phyloP scores from a whole-genome alignment of 2,797 vertebrate species.

The Dendrocincla tyrannina region DNA sequence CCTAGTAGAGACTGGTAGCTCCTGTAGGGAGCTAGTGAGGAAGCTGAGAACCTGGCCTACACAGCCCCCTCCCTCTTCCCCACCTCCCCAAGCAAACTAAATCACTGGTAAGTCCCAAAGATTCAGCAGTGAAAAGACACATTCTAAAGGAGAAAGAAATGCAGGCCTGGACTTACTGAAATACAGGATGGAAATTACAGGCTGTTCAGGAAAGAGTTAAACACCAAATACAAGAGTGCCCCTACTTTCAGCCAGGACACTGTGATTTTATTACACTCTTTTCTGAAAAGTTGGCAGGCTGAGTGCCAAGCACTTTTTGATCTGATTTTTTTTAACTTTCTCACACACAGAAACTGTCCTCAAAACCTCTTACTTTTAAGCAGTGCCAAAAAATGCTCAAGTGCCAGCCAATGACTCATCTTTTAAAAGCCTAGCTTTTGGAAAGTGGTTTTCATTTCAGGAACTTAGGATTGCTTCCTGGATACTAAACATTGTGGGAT shows the following conservation, averaged over 20 bases:
- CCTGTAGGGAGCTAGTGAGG: neutral
- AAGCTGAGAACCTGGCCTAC: neutral
- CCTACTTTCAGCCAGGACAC: conserved; percentile 28
- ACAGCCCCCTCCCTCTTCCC: neutral
- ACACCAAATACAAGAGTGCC: neutral
- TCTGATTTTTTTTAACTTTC: conserved; percentile 44
- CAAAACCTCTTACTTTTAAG: conserved; percentile 64
- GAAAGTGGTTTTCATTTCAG: conserved; percentile 72
- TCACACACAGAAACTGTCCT: conserved; percentile 57
- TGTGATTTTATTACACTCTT: neutral
- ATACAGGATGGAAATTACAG: neutral
- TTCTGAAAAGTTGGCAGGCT: conserved; percentile 36
- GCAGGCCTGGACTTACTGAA: neutral
- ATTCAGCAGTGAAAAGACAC: neutral
- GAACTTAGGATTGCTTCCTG: conserved; percentile 70
- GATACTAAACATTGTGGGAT: conserved; percentile 67
- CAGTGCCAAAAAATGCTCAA: conserved; percentile 51
- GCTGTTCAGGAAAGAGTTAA: neutral
- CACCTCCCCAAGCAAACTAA: fast-evolving
- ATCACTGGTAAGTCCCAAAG: neutral
- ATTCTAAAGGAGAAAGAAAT: neutral
- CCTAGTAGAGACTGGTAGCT: neutral
- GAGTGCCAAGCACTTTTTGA: neutral
- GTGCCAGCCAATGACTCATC: conserved; percentile 72
- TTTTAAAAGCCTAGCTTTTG: conserved; percentile 51